Evolutionary conservation across 2,113 vertebrate species (phyloP).

Genomic region (Seriola quinqueradiata): DNA sequence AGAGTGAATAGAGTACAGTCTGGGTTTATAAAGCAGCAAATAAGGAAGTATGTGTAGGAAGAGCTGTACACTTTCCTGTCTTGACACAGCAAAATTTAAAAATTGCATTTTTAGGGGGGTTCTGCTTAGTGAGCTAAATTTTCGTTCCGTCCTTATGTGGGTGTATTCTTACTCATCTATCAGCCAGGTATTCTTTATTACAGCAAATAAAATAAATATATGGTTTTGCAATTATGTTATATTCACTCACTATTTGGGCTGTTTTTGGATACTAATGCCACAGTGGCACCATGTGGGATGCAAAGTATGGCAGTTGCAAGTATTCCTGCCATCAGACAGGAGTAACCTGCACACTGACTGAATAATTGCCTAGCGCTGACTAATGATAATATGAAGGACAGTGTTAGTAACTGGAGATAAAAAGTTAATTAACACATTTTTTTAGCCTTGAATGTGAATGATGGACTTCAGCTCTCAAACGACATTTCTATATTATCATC

Average conservation of each 20-base stretch:
- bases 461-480: too few species aligned
- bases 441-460: too few species aligned
- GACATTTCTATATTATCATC: neutral
- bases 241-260: neutral
- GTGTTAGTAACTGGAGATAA: too few species aligned
- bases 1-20: neutral
- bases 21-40: constrained; percentile 51
- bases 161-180: neutral
- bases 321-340: neutral
- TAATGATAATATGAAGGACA: too few species aligned
- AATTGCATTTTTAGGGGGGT: neutral
- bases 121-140: constrained; percentile 8
- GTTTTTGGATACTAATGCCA: neutral
- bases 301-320: neutral
- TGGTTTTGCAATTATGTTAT: neutral
- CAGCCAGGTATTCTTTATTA: neutral
- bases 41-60: constrained; percentile 37
- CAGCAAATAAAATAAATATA: neutral
- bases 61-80: neutral
- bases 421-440: too few species aligned
- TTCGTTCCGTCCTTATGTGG: neutral
- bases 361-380: too few species aligned
- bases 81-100: neutral
- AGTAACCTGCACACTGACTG: too few species aligned
- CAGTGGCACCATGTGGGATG: neutral